Conservation (phyloP, 2,888 invertebrate species). For the Drosophila glabriapex region DNA sequence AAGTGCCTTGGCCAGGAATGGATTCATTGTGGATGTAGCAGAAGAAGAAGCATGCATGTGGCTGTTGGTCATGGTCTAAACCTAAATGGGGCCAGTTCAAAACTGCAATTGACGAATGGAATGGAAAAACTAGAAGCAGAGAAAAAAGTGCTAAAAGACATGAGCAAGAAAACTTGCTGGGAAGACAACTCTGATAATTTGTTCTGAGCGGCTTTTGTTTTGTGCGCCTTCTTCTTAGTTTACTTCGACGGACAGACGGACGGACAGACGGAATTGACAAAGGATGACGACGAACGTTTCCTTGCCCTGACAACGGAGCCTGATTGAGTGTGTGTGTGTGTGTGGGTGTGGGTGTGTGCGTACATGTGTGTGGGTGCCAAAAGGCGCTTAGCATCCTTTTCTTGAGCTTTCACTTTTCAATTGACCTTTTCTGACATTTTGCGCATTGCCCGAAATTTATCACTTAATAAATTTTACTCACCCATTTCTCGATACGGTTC, state of each 20-base stretch:
- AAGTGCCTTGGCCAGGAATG: constrained; percentile 41
- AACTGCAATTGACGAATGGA: constrained; percentile 70
- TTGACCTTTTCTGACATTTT: constrained; percentile 76
- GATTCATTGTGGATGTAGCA: not conserved
- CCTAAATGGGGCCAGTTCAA: constrained; percentile 72
- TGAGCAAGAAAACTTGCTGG: constrained; percentile 50
- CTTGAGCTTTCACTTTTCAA: constrained; percentile 76
- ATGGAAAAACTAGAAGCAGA: constrained; percentile 23
- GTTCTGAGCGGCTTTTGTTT: constrained; percentile 80
- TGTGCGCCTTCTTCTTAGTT: constrained; percentile 62
- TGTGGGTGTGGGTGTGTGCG: constrained; percentile 9
- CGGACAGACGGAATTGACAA: constrained; percentile 39
- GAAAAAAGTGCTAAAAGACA: not conserved
- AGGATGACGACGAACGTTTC: constrained; percentile 58
- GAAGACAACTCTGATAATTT: constrained; percentile 78
- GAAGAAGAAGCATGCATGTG: not conserved
- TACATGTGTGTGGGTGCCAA: constrained; percentile 53
- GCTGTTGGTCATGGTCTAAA: constrained; percentile 35
- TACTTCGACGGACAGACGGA: constrained; percentile 26
- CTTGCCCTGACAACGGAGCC: constrained; percentile 50
- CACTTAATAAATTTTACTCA: constrained; percentile 72
- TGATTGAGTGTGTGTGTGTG: constrained; percentile 53
- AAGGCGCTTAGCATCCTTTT: constrained; percentile 72
- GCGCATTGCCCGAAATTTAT: constrained; percentile 71
- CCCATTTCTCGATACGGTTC: constrained; percentile 10